These are phyloP conservation scores for Geopemphigus sp. DNA, from an alignment of 1,140 invertebrate species.

Conservation along the genomic window DNA sequence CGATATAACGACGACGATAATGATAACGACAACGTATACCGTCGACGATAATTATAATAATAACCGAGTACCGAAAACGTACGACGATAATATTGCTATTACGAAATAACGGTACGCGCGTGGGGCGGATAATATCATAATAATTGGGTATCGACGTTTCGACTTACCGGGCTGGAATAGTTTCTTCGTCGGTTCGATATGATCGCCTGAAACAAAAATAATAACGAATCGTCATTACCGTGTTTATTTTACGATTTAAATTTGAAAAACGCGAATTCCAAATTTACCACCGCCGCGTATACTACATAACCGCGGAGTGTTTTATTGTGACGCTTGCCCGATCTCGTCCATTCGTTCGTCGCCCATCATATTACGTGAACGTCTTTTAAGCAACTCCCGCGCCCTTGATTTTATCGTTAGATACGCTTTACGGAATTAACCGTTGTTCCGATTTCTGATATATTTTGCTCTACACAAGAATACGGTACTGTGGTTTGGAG, in stretches of 20 bases:
- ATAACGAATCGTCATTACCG: background rate
- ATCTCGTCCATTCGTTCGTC: too few relatives aligned
- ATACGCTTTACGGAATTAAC: too few relatives aligned
- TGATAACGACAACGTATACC: constrained; percentile 14
- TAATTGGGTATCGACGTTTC: background rate
- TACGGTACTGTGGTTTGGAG: too few relatives aligned
- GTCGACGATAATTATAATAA: constrained; percentile 7
- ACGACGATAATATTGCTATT: background rate
- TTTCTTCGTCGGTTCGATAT: background rate
- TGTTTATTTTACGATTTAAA: background rate
- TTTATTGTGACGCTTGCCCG: too few relatives aligned
- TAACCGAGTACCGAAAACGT: background rate
- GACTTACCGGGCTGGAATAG: background rate
- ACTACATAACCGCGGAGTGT: too few relatives aligned
- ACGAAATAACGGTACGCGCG: background rate
- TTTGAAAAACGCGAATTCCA: too few relatives aligned
- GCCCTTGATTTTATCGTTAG: too few relatives aligned
- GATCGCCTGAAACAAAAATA: constrained; percentile 10
- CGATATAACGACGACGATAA: constrained; percentile 1
- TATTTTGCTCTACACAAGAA: too few relatives aligned
- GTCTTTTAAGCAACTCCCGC: too few relatives aligned
- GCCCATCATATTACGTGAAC: too few relatives aligned
- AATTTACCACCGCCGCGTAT: too few relatives aligned
- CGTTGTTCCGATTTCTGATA: too few relatives aligned
- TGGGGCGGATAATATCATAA: background rate